A percentile compares a stretch with the other conserved stretches of the same genome.
Evolutionary conservation across 2,888 invertebrate species (phyloP).

Genomic region (Neoitamus cyanurus): DNA sequence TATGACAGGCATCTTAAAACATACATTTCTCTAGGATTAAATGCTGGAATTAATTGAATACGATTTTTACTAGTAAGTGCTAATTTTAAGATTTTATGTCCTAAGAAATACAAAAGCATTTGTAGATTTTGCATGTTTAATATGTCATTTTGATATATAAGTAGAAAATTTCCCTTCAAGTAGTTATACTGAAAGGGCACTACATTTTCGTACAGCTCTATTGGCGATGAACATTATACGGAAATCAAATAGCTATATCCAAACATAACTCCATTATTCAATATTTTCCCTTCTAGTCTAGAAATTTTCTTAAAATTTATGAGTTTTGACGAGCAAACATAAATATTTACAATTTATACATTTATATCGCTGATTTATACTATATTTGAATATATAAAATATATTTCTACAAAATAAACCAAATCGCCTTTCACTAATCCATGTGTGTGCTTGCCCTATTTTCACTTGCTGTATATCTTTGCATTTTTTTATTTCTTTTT

Average conservation of each 20-base stretch:
- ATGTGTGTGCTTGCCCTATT: constrained; percentile 8
- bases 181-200: not conserved
- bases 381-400: constrained; percentile 12
- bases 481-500: constrained; percentile 2
- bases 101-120: not conserved
- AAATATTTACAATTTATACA: constrained; percentile 19
- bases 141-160: not conserved
- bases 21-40: too few species aligned
- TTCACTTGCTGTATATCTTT: not conserved
- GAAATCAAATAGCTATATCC: not conserved
- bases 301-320: constrained; percentile 15
- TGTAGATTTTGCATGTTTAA: not conserved
- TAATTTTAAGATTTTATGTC: too few species aligned
- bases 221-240: not conserved
- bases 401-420: constrained; percentile 28
- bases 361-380: constrained; percentile 22
- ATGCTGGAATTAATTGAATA: too few species aligned
- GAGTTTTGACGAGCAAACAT: constrained; percentile 1
- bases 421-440: constrained; percentile 8
- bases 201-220: not conserved
- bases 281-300: constrained; percentile 10
- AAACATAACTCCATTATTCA: not conserved
- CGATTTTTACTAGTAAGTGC: too few species aligned
- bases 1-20: too few species aligned
- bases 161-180: not conserved